Percentiles rank a stretch among this genome's conserved stretches.
phyloP scores from a whole-genome alignment of 2,797 vertebrate genomes.

The Diglossa cyanea region DNA sequence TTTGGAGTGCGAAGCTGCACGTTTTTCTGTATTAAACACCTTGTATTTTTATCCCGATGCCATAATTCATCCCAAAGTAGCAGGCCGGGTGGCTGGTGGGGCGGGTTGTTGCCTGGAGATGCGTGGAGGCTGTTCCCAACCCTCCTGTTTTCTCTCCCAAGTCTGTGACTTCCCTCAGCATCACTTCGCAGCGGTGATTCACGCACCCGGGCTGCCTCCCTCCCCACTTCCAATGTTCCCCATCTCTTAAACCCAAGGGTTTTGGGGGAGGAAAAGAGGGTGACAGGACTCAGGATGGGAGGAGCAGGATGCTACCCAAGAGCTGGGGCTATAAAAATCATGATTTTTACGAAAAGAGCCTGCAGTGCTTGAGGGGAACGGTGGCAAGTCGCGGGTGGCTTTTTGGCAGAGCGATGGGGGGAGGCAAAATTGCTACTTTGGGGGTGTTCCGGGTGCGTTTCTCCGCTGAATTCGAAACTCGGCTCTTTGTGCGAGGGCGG shows the following conservation, averaged over 20 bases:
- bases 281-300: neutral
- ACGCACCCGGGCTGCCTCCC: neutral
- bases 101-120: constrained; percentile 64
- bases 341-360: neutral
- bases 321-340: neutral
- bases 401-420: neutral
- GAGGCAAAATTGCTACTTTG: neutral
- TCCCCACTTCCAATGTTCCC: neutral
- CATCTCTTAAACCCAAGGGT: neutral
- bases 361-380: neutral
- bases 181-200: constrained; percentile 28
- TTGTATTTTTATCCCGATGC: neutral
- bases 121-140: constrained; percentile 73
- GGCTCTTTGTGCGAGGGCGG: neutral
- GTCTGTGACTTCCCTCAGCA: constrained; percentile 63
- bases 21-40: neutral
- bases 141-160: constrained; percentile 69
- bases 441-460: neutral
- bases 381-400: neutral
- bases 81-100: constrained; percentile 18
- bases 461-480: neutral
- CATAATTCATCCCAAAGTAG: neutral
- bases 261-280: neutral
- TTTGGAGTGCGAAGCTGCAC: neutral
- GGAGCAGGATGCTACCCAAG: neutral